Percentiles rank a stretch among this genome's conserved stretches.
phyloP scores from a whole-genome alignment of 2,113 vertebrate species.

The Meleagris gallopavo region DNA sequence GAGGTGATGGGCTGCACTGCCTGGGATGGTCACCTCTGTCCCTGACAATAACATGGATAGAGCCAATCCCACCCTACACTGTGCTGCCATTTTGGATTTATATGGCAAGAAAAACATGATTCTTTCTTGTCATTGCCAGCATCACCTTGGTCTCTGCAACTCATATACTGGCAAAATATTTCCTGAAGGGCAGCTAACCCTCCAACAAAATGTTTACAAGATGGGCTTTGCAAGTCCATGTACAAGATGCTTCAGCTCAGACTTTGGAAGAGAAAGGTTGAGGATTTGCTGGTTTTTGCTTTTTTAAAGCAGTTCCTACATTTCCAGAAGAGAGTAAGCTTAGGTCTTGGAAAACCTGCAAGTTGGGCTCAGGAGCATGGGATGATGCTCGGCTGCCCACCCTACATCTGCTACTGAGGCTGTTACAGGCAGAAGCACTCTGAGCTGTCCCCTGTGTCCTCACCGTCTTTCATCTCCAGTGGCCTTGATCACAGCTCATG shows the following conservation, averaged over 20 bases:
- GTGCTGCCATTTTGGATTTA: neutral
- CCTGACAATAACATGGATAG: neutral
- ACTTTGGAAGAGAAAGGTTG: neutral
- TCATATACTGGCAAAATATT: neutral
- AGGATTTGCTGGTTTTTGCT: neutral
- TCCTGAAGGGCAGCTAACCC: neutral
- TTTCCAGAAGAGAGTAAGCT: neutral
- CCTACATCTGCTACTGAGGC: neutral
- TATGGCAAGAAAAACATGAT: neutral
- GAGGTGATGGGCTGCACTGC: neutral
- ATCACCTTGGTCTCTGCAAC: neutral
- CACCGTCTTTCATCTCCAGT: neutral
- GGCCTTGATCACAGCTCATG: neutral
- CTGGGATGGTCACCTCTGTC: rapidly evolving
- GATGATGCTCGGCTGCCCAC: neutral
- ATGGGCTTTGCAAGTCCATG: neutral
- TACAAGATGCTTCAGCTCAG: neutral
- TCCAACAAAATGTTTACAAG: neutral
- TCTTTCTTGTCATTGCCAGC: neutral
- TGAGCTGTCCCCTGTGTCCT: neutral
- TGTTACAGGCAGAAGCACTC: neutral
- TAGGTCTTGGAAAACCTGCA: neutral
- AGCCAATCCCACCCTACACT: neutral
- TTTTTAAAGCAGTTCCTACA: neutral
- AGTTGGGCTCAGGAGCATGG: neutral